These are phyloP conservation scores for Chrysomallon squamiferum DNA, from an alignment of 1,140 invertebrate species.

Conservation along the genomic window DNA sequence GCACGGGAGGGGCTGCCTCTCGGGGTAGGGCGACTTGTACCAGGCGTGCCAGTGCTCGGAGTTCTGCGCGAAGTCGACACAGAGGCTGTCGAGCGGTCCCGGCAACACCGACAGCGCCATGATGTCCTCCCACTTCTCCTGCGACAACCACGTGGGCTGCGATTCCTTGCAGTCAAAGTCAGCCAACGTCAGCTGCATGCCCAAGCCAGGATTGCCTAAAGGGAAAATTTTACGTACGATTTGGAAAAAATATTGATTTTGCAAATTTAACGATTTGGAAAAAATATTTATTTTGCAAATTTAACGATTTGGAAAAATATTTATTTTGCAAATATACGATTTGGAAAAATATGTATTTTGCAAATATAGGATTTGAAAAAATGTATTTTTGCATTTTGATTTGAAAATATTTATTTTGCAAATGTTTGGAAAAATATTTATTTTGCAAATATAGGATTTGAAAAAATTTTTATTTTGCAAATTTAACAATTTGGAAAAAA, in stretches of 20 bases:
- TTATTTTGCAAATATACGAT: no score
- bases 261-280: neutral
- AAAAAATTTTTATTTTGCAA: no score
- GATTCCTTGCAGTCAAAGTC: constrained; percentile 59
- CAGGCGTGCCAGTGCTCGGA: constrained; percentile 51
- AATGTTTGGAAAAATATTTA: no score
- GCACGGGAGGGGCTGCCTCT: constrained; percentile 49
- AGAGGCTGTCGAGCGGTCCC: constrained; percentile 60
- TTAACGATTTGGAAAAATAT: no score
- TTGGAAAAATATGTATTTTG: no score
- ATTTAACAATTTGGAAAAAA: neutral
- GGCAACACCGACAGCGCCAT: constrained; percentile 61
- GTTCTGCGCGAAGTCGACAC: constrained; percentile 54
- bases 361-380: no score
- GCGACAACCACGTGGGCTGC: constrained; percentile 54
- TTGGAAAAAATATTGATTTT: neutral
- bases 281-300: neutral
- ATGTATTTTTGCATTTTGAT: no score
- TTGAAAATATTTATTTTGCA: no score
- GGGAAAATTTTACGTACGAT: neutral
- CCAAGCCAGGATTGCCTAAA: constrained; percentile 60
- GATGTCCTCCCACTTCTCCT: constrained; percentile 62
- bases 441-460: no score
- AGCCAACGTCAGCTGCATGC: constrained; percentile 57
- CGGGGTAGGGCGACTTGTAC: constrained; percentile 53